Percentiles rank a stretch among this genome's conserved stretches.
These are phyloP conservation scores for Notechis scutatus DNA, from an alignment of 2,113 vertebrate species.

Conservation along the genomic window DNA sequence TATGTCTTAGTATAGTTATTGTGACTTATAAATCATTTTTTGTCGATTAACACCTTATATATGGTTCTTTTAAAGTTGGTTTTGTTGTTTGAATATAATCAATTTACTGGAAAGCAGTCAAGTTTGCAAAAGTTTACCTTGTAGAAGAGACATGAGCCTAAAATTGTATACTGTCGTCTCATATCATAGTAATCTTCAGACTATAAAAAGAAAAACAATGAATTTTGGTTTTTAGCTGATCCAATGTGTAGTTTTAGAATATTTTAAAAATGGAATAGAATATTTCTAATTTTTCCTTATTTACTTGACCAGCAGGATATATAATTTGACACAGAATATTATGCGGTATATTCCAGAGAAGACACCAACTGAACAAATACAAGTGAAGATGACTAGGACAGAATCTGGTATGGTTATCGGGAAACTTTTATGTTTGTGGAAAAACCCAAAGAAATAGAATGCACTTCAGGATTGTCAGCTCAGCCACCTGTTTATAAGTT, in stretches of 20 bases:
- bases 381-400: background rate
- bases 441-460: background rate
- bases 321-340: background rate
- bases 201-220: conserved; percentile 58
- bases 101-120: rapidly evolving
- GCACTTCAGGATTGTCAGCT: background rate
- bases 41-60: background rate
- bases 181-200: conserved; percentile 92
- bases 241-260: background rate
- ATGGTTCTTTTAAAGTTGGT: background rate
- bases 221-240: conserved; percentile 4
- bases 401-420: background rate
- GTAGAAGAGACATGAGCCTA: conserved; percentile 94
- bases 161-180: conserved; percentile 86
- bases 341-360: background rate
- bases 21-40: background rate
- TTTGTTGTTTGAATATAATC: background rate
- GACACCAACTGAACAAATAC: background rate
- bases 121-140: conserved; percentile 75
- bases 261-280: background rate
- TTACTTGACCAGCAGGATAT: conserved; percentile 1
- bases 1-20: background rate
- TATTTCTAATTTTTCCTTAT: background rate
- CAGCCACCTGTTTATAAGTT: background rate
- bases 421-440: background rate